Base-by-base conservation (phyloP, 2,797 vertebrate genomes). In the Synaphobranchus kaupii region DNA sequence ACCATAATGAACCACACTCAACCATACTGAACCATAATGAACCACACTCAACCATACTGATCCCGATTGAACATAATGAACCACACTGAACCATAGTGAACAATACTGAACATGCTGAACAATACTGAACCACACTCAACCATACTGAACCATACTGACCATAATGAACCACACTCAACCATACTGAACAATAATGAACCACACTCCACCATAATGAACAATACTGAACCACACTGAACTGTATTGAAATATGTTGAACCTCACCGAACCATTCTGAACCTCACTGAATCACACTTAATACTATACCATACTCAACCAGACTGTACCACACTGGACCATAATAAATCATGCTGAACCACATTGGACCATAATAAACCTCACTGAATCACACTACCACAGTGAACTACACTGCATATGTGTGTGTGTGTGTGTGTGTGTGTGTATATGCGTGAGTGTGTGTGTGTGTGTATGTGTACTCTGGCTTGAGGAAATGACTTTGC, bases 401-500 rank as follows among this genome's bases (percentile, higher is more conserved):
- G 58, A 60, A 4, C 20, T 15, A 15, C n/a, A 34, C 12, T 73
- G 31, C 73, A 13, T 15, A 12, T 71, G 31, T 54, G 20, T 66
- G 44, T 5, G 78, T 63, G 54, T 66, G 56, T 66, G 78, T 81
- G 85, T 56, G 85, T 0, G 48, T 52, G 73, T 78, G 60, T 71
- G 58, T 68, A 25, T 15, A 13, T 81, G 84, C 34, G 73, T 39
- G 60, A 56, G 63, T 58, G 34, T 28, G 15, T 68, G 28, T 52
- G 28, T 80, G 47, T 50, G 76, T 90, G 85, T 84, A 63, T 83
- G 68, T 58, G 83, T 86, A 86, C 68, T 83, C 58, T 87, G 93
- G 87, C 90, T 93, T 93, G 91, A 96, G 96, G 96, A 96, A 96
- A 92, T 90, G 82, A 88, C 90, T 91, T 90, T 94, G 96, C 96